These are phyloP conservation scores for Ageneiosus marmoratus DNA, from an alignment of 2,113 vertebrate genomes.

Conservation along the genomic window DNA sequence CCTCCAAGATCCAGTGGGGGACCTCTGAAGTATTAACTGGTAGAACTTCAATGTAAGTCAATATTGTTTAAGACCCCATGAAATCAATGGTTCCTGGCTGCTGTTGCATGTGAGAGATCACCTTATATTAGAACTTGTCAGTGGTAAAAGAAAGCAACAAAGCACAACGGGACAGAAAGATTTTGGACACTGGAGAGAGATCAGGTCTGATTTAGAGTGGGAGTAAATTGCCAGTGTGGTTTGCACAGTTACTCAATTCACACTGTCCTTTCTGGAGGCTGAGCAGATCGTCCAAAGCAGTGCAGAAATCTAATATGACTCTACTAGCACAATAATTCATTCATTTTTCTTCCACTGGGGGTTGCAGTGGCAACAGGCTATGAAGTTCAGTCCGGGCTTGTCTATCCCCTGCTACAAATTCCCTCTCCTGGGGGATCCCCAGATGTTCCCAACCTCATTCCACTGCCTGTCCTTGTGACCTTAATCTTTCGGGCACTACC, in stretches of 20 bases:
- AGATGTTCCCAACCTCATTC: background rate
- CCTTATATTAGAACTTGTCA: background rate
- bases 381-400: slow-evolving; percentile 6
- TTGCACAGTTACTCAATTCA: background rate
- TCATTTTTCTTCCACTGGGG: background rate
- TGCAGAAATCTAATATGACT: slow-evolving; percentile 8
- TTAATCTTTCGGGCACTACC: background rate
- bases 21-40: too few relatives aligned
- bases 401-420: background rate
- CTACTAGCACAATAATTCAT: slow-evolving; percentile 10
- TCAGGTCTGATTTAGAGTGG: slow-evolving; percentile 3
- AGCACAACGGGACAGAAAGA: background rate
- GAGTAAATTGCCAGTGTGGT: background rate
- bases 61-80: background rate
- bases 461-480: background rate
- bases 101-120: background rate
- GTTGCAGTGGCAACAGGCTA: slow-evolving; percentile 4
- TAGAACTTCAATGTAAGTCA: too few relatives aligned
- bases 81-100: background rate
- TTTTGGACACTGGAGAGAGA: background rate
- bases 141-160: background rate
- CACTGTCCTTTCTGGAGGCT: background rate
- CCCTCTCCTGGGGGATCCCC: background rate
- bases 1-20: too few relatives aligned
- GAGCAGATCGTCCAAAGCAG: background rate